Conservation (phyloP, 2,113 vertebrate species). For the Aix galericulata region DNA sequence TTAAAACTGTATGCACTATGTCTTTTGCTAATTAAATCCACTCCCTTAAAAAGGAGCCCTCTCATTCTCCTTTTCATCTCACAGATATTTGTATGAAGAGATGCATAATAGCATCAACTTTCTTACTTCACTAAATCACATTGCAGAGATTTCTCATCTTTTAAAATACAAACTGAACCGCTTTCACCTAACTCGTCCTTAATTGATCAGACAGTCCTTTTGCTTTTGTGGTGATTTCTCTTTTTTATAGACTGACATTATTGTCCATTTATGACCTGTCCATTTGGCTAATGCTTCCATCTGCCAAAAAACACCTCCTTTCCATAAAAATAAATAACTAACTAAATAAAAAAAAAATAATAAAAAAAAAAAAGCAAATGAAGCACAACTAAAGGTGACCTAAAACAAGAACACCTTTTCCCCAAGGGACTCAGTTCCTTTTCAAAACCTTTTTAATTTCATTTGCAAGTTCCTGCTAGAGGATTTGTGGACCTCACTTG, state of each 20-base stretch:
- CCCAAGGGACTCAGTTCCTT: slow-evolving; percentile 12
- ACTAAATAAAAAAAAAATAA: neutral
- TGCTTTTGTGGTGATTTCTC: neutral
- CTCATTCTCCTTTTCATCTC: neutral
- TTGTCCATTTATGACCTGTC: neutral
- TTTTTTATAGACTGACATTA: neutral
- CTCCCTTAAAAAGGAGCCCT: neutral
- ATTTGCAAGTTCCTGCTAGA: slow-evolving; percentile 34
- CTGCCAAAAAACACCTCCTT: neutral
- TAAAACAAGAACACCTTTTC: neutral
- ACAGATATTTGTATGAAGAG: neutral
- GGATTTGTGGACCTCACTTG: neutral
- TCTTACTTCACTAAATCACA: neutral
- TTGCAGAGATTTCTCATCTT: neutral
- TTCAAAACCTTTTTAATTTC: neutral
- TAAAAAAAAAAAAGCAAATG: neutral
- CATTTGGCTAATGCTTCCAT: neutral
- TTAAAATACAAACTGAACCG: neutral
- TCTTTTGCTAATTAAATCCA: neutral
- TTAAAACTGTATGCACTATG: neutral
- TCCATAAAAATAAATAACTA: neutral
- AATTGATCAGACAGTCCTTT: neutral
- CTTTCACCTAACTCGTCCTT: neutral
- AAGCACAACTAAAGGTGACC: neutral
- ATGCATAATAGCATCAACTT: neutral